Conservation (phyloP, 2,888 invertebrate genomes). For the Euplexia lucipara region DNA sequence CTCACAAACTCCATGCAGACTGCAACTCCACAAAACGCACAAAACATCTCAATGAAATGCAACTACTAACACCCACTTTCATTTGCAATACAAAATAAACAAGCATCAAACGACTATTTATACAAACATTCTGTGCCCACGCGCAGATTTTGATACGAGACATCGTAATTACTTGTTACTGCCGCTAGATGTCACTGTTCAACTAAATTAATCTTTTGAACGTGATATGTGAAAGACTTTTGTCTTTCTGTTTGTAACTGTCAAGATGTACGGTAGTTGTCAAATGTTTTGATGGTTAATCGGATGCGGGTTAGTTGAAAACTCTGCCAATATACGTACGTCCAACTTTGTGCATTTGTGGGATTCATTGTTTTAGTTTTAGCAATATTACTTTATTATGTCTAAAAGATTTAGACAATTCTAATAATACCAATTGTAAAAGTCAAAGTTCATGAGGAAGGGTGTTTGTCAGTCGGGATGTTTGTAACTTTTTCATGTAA, state of each 20-base stretch:
- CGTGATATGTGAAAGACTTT: conserved; percentile 29
- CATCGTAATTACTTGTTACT: conserved; percentile 55
- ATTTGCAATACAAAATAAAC: conserved; percentile 54
- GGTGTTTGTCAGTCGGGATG: too few relatives aligned
- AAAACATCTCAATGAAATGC: conserved; percentile 50
- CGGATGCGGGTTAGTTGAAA: conserved; percentile 1
- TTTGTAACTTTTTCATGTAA: too few relatives aligned
- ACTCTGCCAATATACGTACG: background rate
- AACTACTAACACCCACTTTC: conserved; percentile 31
- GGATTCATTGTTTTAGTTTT: too few relatives aligned
- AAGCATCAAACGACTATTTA: conserved; percentile 57
- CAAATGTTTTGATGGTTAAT: conserved; percentile 30
- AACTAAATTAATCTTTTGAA: conserved; percentile 48
- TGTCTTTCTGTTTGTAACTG: conserved; percentile 27
- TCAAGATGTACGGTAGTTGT: conserved; percentile 21
- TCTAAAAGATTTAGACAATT: too few relatives aligned
- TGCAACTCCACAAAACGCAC: conserved; percentile 27
- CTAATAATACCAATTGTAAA: too few relatives aligned
- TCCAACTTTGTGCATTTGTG: background rate
- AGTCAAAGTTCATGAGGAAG: too few relatives aligned
- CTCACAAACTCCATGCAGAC: conserved; percentile 31
- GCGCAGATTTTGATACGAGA: conserved; percentile 54
- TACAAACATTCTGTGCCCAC: conserved; percentile 51
- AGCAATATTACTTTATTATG: too few relatives aligned
- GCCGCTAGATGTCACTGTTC: conserved; percentile 60